Evolutionary conservation across 2,113 vertebrate species (phyloP), one percentile per base, ranked within the genome.

Genomic region (Dinomys branickii): DNA sequence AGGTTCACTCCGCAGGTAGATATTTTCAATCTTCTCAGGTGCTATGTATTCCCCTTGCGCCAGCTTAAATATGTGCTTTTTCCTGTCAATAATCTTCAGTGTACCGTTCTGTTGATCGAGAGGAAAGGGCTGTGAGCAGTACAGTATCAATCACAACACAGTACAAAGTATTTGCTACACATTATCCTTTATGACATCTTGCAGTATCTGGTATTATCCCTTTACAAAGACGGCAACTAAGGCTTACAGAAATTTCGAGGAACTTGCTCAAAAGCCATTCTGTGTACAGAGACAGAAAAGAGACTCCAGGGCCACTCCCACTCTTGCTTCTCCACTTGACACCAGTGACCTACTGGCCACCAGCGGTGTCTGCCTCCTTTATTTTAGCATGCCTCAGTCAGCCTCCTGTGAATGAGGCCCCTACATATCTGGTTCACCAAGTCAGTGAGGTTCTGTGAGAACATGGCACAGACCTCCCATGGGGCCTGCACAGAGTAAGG

Each of bases 21-120:
- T 67, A 1, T 99, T 99, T 97, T 99, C 99, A 86, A 99, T 99
- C 98, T 99, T 99, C 97, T 99, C 99, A 0, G 99, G 99, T 61
- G 99, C 99, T 61, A 99, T 99, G 98, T 99, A 99, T 96, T 99
- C 99, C 96, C 99, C 99, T 97, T 99, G 99, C 1, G 99, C 99
- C 97, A 99, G 98, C 97, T 99, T 99, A 98, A 99, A 99, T 98
- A 99, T 99, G 96, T 99, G 99, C 96, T 99, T 99, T 98, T 99
- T 99, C 92, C 99, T 98, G 98, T 99, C 99, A 38, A 99, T 98
- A 86, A 99, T 99, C 99, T 99, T 99, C 98, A 99, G 87, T 2
- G 99, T 99, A 73, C 99, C 99, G 47, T 99, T 99, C 99, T 99
- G 98, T 95, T 94, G 93, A 14, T 41, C 17, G 90, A 96, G 26